A percentile compares a stretch with the other conserved stretches of the same genome.
Evolutionary conservation across 92 coral and sea anemone species (phyloP).

Genomic region (Palythoa grandiflora): DNA sequence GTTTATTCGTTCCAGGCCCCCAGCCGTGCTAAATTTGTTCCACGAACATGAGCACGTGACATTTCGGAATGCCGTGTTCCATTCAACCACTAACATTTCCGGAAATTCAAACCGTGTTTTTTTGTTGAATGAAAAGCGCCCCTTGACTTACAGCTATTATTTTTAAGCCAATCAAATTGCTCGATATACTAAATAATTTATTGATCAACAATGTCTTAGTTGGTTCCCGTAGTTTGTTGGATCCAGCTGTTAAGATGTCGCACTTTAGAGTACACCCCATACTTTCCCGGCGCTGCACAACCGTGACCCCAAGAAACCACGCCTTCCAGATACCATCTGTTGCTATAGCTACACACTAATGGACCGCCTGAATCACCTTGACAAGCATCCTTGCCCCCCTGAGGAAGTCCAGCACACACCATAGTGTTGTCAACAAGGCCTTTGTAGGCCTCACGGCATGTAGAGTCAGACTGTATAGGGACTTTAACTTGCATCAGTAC

Average conservation of each 20-base stretch:
- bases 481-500: constrained; percentile 2
- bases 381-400: constrained; percentile 25
- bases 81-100: no score
- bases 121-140: no score
- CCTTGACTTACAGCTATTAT: no score
- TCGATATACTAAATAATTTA: no score
- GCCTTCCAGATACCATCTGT: constrained; percentile 27
- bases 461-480: constrained; percentile 12
- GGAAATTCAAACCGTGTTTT: no score
- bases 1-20: no score
- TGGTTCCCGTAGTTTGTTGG: neutral
- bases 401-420: constrained; percentile 34
- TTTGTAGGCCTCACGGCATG: neutral
- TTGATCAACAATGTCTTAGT: neutral
- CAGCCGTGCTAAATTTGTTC: no score
- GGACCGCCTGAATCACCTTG: constrained; percentile 17
- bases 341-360: constrained; percentile 8
- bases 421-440: neutral
- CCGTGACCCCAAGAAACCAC: constrained; percentile 42
- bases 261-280: constrained; percentile 24
- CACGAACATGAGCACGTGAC: no score
- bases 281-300: constrained; percentile 18
- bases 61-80: no score
- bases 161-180: no score
- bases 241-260: constrained; percentile 16